phyloP scores from a whole-genome alignment of 2,797 vertebrate genomes.

The Notolabrus celidotus region DNA sequence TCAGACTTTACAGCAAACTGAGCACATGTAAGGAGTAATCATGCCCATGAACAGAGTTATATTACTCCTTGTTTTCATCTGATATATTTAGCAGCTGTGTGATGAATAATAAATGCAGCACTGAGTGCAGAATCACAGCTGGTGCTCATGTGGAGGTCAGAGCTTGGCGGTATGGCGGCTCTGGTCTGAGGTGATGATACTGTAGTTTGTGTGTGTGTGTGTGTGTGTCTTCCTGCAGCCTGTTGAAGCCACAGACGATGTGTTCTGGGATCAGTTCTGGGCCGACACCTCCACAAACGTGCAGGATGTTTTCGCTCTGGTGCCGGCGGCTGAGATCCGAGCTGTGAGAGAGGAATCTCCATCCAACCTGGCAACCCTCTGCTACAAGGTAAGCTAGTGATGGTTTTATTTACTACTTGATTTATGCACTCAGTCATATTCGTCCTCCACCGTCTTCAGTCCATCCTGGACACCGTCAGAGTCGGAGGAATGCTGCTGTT shows the following conservation, averaged over 20 bases:
- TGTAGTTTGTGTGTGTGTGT: background rate
- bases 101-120: slow-evolving; percentile 21
- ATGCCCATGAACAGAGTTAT: no score
- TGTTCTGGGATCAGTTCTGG: slow-evolving; percentile 99
- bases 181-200: background rate
- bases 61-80: background rate
- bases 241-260: slow-evolving; percentile 93
- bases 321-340: slow-evolving; percentile 95
- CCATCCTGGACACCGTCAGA: slow-evolving; percentile 38
- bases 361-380: slow-evolving; percentile 96
- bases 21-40: no score
- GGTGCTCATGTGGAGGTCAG: background rate
- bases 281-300: slow-evolving; percentile 89
- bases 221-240: slow-evolving; percentile 80
- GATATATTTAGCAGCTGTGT: slow-evolving; percentile 10
- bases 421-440: no score
- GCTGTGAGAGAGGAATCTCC: slow-evolving; percentile 97
- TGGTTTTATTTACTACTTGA: no score
- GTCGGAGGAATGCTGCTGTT: slow-evolving; percentile 66
- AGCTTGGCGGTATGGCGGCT: background rate
- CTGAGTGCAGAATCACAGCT: background rate
- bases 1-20: no score
- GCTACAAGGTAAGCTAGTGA: slow-evolving; percentile 95
- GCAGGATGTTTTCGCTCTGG: slow-evolving; percentile 95
- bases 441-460: no score